phyloP scores from a whole-genome alignment of 2,888 invertebrate species.

The Macaria notata region DNA sequence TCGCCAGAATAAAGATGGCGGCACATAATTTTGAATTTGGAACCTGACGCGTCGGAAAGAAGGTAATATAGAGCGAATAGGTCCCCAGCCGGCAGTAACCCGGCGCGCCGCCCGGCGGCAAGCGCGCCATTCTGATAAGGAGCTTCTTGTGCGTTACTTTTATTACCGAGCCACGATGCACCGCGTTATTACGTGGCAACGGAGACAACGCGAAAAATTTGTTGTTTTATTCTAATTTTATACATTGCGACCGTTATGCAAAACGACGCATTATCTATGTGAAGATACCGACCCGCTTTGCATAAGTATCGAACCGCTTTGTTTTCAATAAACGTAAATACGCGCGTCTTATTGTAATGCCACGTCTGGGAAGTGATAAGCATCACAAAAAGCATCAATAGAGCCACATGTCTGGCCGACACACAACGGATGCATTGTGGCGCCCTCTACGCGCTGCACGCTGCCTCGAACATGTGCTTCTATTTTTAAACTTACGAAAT shows the following conservation, averaged over 20 bases:
- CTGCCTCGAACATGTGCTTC: conserved; percentile 57
- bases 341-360: conserved; percentile 2
- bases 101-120: conserved; percentile 48
- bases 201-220: conserved; percentile 26
- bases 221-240: conserved; percentile 36
- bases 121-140: conserved; percentile 58
- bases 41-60: conserved; percentile 51
- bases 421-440: conserved; percentile 40
- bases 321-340: conserved; percentile 10
- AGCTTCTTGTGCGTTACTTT: conserved; percentile 47
- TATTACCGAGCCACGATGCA: conserved; percentile 41
- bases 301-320: conserved; percentile 18
- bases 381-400: conserved; percentile 32
- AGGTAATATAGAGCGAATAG: conserved; percentile 59
- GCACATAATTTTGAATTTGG: conserved; percentile 57
- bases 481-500: conserved; percentile 69
- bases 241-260: conserved; percentile 31
- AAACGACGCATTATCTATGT: conserved; percentile 22
- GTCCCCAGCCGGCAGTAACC: conserved; percentile 64
- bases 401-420: conserved; percentile 34
- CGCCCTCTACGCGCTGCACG: conserved; percentile 21
- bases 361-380: conserved; percentile 20
- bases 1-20: conserved; percentile 61
- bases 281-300: conserved; percentile 19
- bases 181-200: conserved; percentile 42